Percentiles rank a stretch among this genome's conserved stretches.
Conservation (phyloP, 2,797 vertebrate genomes). For the Arremon aurantiirostris region DNA sequence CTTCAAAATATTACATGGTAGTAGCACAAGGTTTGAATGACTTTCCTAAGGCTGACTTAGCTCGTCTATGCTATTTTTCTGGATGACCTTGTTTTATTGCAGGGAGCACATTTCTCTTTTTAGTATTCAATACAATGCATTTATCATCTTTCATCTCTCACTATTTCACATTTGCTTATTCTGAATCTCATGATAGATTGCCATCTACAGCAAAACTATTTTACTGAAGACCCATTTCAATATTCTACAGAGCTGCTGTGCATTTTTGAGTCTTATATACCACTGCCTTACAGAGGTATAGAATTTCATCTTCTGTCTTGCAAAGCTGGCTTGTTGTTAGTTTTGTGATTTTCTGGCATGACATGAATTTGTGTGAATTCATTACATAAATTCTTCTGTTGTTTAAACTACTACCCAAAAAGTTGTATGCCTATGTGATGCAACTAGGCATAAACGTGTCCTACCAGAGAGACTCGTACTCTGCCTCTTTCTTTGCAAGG, state of each 20-base stretch:
- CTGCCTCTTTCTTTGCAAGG: neutral
- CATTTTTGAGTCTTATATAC: neutral
- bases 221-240: neutral
- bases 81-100: neutral
- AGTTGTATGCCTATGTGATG: neutral
- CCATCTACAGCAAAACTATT: neutral
- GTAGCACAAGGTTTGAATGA: neutral
- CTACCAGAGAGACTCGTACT: neutral
- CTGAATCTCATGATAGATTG: neutral
- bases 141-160: neutral
- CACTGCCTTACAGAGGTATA: neutral
- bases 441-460: neutral
- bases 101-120: neutral
- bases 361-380: neutral
- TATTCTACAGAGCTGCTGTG: neutral
- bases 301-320: neutral
- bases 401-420: neutral
- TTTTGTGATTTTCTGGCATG: neutral
- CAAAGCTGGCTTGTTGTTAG: neutral
- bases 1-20: neutral
- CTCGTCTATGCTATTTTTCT: neutral
- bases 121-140: neutral
- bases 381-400: neutral
- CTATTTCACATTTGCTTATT: neutral
- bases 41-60: neutral